Evolutionary conservation across 2,888 invertebrate genomes (phyloP).

Genomic region (Glyphotaelius pellucidus): DNA sequence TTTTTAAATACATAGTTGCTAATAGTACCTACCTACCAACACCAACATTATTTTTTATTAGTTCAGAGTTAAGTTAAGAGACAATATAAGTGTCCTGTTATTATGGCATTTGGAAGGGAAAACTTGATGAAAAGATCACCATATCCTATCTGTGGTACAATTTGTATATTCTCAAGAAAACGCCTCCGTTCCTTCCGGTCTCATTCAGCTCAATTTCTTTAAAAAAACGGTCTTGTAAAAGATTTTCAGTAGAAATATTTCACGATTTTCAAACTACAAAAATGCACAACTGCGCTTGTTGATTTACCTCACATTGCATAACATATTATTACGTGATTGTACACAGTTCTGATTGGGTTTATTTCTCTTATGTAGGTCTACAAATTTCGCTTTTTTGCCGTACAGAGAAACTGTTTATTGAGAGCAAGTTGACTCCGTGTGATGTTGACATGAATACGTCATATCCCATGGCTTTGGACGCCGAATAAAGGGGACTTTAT

Average conservation of each 20-base stretch:
- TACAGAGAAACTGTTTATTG: not conserved
- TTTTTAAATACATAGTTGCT: too few species aligned
- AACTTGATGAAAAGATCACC: not conserved
- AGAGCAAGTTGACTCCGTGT: not conserved
- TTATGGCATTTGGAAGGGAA: not conserved
- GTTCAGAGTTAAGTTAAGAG: not conserved
- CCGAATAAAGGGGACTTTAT: not conserved
- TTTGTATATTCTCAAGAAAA: not conserved
- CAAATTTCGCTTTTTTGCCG: not conserved
- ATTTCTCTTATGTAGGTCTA: not conserved
- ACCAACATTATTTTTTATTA: not conserved
- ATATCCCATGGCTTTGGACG: not conserved
- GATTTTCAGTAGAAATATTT: too few species aligned
- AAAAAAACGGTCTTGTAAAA: not conserved
- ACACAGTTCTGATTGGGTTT: not conserved
- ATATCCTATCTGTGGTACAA: not conserved
- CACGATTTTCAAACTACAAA: not conserved
- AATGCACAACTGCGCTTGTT: not conserved
- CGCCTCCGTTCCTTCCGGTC: not conserved
- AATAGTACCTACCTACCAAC: too few species aligned
- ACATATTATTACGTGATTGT: not conserved
- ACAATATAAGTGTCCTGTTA: not conserved
- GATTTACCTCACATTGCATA: not conserved
- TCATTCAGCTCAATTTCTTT: not conserved
- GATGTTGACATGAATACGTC: not conserved